phyloP scores from a whole-genome alignment of 1,140 invertebrate genomes.

The Ganaspis sp. region DNA sequence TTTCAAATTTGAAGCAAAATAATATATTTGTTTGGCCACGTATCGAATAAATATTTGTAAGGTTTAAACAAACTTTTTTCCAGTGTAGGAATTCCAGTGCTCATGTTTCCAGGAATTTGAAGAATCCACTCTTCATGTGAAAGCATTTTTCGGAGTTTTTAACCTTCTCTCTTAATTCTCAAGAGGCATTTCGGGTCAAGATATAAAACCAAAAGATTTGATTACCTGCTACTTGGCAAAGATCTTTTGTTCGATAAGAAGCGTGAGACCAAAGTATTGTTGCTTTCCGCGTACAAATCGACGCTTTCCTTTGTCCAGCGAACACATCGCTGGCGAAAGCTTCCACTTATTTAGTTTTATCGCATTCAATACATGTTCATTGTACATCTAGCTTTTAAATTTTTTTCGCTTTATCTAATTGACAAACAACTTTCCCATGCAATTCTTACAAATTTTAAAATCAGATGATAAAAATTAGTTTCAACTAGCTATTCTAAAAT shows the following conservation, averaged over 20 bases:
- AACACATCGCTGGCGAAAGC: slow-evolving; percentile 7
- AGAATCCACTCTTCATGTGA: neutral
- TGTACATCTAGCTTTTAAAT: neutral
- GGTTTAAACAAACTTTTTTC: too few relatives aligned
- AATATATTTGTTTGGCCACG: too few relatives aligned
- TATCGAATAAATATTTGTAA: too few relatives aligned
- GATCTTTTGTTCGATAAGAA: slow-evolving; percentile 23
- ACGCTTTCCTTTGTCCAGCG: slow-evolving; percentile 13
- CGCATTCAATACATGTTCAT: slow-evolving; percentile 7
- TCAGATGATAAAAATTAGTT: too few relatives aligned
- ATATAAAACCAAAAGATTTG: neutral
- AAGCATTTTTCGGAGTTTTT: slow-evolving; percentile 8
- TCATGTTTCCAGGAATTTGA: neutral
- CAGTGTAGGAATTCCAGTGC: neutral
- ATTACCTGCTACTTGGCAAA: slow-evolving; percentile 19
- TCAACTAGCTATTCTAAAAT: too few relatives aligned
- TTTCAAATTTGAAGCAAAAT: too few relatives aligned
- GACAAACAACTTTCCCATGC: neutral
- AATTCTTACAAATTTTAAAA: too few relatives aligned
- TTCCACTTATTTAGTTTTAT: slow-evolving; percentile 22
- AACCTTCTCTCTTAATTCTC: neutral
- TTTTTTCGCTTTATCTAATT: neutral
- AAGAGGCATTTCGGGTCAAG: neutral
- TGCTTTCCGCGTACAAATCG: slow-evolving; percentile 29
- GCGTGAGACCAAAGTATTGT: slow-evolving; percentile 25